Evolutionary conservation across 2,888 invertebrate species (phyloP).

Genomic region (Caenorhabditis afra): DNA sequence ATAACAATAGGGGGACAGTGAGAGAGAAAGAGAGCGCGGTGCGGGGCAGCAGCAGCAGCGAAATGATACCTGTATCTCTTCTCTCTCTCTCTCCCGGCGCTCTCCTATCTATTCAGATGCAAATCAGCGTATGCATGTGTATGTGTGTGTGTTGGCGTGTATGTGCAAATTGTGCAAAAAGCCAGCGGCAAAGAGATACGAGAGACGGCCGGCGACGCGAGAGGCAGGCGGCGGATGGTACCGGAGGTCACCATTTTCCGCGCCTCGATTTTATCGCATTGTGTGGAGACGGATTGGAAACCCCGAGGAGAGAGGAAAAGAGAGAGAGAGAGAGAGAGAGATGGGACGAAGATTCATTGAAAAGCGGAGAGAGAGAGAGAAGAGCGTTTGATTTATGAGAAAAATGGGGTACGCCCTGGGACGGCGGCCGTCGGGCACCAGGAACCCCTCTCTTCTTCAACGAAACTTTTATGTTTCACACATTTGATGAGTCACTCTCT

Average conservation of each 20-base stretch:
- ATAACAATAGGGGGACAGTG: slow-evolving; percentile 29
- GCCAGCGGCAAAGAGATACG: slow-evolving; percentile 6
- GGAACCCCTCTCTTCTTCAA: background rate
- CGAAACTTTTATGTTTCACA: background rate
- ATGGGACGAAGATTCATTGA: background rate
- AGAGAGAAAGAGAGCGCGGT: slow-evolving; percentile 12
- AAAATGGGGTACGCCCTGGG: slow-evolving; percentile 5
- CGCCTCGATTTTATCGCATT: slow-evolving; percentile 39
- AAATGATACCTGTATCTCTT: background rate
- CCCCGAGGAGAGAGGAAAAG: background rate
- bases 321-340: slow-evolving; percentile 3
- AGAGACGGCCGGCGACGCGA: slow-evolving; percentile 7
- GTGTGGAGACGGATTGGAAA: no score
- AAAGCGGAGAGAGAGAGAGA: background rate
- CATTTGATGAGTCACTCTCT: background rate
- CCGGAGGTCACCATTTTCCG: slow-evolving; percentile 36
- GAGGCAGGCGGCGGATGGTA: slow-evolving; percentile 28
- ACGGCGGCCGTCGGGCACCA: slow-evolving; percentile 14
- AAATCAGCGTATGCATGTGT: slow-evolving; percentile 18
- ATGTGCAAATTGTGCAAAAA: slow-evolving; percentile 56
- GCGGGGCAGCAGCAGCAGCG: background rate
- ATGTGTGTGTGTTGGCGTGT: slow-evolving; percentile 9
- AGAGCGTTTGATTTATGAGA: slow-evolving; percentile 36
- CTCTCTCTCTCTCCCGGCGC: background rate
- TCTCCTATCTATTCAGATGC: slow-evolving; percentile 36